These are phyloP conservation scores for Chouioia cunea DNA, from an alignment of 2,888 invertebrate genomes.

Conservation along the genomic window DNA sequence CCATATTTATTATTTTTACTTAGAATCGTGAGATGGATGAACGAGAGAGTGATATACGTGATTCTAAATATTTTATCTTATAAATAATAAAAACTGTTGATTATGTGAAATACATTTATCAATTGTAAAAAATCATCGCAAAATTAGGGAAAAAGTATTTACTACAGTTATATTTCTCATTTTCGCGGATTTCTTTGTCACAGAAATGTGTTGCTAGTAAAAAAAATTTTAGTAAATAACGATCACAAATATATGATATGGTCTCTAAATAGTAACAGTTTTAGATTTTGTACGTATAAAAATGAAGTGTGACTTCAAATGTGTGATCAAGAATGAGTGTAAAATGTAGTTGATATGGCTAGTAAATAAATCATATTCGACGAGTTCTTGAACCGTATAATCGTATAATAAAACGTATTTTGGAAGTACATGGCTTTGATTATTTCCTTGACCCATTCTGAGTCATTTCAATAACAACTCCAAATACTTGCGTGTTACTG, in stretches of 20 bases:
- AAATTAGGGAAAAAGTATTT: no score
- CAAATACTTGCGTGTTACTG: background rate
- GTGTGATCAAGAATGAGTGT: slow-evolving; percentile 57
- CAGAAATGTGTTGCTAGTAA: slow-evolving; percentile 44
- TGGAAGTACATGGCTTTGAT: slow-evolving; percentile 60
- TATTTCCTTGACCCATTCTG: slow-evolving; percentile 5
- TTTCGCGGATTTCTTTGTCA: slow-evolving; percentile 41
- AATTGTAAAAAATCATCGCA: no score
- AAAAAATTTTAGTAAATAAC: slow-evolving; percentile 53
- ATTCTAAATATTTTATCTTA: no score
- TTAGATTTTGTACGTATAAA: slow-evolving; percentile 66
- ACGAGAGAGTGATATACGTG: no score
- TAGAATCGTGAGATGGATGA: no score
- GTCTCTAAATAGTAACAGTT: slow-evolving; percentile 64
- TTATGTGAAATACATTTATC: no score
- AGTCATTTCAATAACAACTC: background rate
- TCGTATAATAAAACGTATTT: slow-evolving; percentile 60
- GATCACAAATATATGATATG: slow-evolving; percentile 62
- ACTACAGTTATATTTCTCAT: background rate
- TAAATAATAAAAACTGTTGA: no score
- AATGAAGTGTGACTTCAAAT: slow-evolving; percentile 55
- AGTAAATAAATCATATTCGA: slow-evolving; percentile 62
- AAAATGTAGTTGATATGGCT: slow-evolving; percentile 63
- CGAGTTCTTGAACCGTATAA: slow-evolving; percentile 46
- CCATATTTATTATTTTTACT: no score